Base-by-base conservation (phyloP, 2,888 invertebrate species). In the Phengaris alcon region DNA sequence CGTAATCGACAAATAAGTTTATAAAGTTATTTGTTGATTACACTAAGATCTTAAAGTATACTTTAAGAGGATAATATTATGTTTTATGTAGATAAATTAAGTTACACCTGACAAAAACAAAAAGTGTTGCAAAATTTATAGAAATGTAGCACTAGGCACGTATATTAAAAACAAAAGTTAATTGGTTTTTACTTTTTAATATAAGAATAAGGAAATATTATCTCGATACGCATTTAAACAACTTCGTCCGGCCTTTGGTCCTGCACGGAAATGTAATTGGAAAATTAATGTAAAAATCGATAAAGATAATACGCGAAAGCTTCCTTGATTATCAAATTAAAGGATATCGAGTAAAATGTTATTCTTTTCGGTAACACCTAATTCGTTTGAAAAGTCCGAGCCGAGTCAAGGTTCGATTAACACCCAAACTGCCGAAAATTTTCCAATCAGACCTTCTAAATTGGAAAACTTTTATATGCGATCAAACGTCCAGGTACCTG, bases 391-490 rank as follows among this genome's bases (percentile, higher is more conserved):
- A 86, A 88, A 87, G 87, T 86, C 88, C 84, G 84, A 83, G 85
- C 84, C 84, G 88, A 91, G 88, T 89, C 87, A 90, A 87, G 89
- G 87, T 87, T 90, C 90, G 90, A 90, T 93, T 91, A 93, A 90
- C 91, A 89, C 90, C 89, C 90, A 86, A 91, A 91, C 89, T 86
- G 91, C 85, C 84, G 90, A 90, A 91, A 92, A 93, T 91, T 92
- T 91, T 88, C 91, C 92, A 92, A 93, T 93, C 92, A 92, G 87
- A 89, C 88, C 84, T 89, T 88, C 88, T 92, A 93, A 93, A 93
- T 93, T 93, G 91, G 93, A 93, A 93, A 93, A 93, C 90, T 93
- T 93, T 93, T 93, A 92, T 93, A 90, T 93, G 88, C 91, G 90
- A 90, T 90, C 88, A 87, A 91, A 90, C 90, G 91, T 91, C 92